phyloP scores from a whole-genome alignment of 2,888 invertebrate genomes.

The Cerceris ruficornis region DNA sequence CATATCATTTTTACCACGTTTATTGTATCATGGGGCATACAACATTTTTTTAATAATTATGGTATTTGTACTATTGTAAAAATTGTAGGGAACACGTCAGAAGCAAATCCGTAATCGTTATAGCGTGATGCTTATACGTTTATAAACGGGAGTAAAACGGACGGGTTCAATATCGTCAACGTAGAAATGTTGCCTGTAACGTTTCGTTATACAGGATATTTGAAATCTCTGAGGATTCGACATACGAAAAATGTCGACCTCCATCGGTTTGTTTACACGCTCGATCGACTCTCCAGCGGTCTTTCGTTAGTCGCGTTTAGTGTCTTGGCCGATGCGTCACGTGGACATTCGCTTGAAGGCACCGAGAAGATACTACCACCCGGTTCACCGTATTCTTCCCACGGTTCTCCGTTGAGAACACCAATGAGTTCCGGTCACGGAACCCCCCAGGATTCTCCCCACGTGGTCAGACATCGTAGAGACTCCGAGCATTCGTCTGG shows the following conservation, averaged over 20 bases:
- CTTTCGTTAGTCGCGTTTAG: constrained; percentile 25
- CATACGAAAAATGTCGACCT: not conserved
- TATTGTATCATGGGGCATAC: too few relatives aligned
- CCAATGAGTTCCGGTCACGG: constrained; percentile 74
- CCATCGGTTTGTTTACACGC: not conserved
- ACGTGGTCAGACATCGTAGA: constrained; percentile 72
- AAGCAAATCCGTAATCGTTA: too few relatives aligned
- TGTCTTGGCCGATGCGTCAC: constrained; percentile 33
- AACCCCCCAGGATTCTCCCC: constrained; percentile 73
- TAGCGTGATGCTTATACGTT: too few relatives aligned
- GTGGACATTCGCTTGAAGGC: constrained; percentile 68
- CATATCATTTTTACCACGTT: too few relatives aligned
- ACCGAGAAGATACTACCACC: constrained; percentile 72
- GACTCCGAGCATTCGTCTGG: constrained; percentile 72
- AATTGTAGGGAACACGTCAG: too few relatives aligned
- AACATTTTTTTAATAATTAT: too few relatives aligned
- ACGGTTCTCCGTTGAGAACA: constrained; percentile 74
- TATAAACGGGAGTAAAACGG: too few relatives aligned
- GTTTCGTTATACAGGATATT: not conserved
- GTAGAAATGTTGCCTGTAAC: too few relatives aligned
- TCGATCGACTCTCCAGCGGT: constrained; percentile 30
- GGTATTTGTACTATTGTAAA: too few relatives aligned
- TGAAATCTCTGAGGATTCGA: too few relatives aligned
- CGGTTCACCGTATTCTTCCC: constrained; percentile 72
- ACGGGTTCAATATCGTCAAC: too few relatives aligned